phyloP scores from a whole-genome alignment of 2,797 vertebrate species.

The Alcedo quadribrachys region DNA sequence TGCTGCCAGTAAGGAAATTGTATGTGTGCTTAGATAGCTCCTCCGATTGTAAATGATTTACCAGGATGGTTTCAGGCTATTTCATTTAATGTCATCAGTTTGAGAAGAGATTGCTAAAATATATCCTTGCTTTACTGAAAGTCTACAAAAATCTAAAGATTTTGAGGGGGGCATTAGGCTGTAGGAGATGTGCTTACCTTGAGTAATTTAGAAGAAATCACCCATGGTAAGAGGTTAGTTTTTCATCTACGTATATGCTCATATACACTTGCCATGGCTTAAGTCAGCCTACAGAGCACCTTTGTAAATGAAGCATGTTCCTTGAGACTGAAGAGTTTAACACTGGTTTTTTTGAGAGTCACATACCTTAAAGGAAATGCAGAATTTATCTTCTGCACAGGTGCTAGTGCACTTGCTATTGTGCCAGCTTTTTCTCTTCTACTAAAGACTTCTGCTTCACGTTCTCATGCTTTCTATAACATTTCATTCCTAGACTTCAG shows the following conservation, averaged over 20 bases:
- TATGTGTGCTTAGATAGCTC: slow-evolving; percentile 2
- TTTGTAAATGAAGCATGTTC: slow-evolving; percentile 5
- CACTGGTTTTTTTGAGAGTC: background rate
- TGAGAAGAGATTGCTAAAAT: slow-evolving; percentile 24
- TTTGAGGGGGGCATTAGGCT: background rate
- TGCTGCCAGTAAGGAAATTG: slow-evolving; percentile 16
- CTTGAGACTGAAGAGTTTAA: background rate
- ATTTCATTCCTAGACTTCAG: slow-evolving; percentile 61
- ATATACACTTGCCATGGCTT: slow-evolving; percentile 19
- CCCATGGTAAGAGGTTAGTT: background rate
- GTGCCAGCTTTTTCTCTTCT: slow-evolving; percentile 29
- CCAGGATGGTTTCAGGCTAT: slow-evolving; percentile 8
- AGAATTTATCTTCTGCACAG: slow-evolving; percentile 8
- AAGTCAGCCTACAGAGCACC: slow-evolving; percentile 14
- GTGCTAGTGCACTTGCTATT: background rate
- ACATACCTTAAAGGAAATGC: background rate
- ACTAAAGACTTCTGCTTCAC: slow-evolving; percentile 19
- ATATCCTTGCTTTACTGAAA: background rate
- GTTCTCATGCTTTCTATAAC: slow-evolving; percentile 27
- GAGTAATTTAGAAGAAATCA: slow-evolving; percentile 13
- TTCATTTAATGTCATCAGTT: slow-evolving; percentile 18
- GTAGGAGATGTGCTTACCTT: background rate
- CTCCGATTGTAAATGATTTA: slow-evolving; percentile 26
- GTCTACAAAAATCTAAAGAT: slow-evolving; percentile 31
- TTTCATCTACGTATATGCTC: slow-evolving; percentile 1